Percentiles rank a stretch among this genome's conserved stretches.
These are phyloP conservation scores for Cosmia trapezina DNA, from an alignment of 2,888 invertebrate species.

Conservation along the genomic window DNA sequence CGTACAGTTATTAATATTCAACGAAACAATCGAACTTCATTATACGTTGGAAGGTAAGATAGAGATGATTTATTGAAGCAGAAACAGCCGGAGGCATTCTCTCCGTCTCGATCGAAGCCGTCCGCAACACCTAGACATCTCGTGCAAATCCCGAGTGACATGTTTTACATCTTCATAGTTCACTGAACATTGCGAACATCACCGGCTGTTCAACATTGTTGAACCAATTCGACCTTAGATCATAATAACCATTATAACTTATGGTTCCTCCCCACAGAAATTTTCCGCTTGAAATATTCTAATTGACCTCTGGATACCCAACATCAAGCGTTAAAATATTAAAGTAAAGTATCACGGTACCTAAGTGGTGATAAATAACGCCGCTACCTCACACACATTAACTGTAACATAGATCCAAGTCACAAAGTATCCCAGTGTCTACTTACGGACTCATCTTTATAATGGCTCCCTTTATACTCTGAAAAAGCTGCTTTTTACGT, in stretches of 20 bases:
- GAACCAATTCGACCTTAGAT: constrained; percentile 60
- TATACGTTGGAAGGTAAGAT: constrained; percentile 45
- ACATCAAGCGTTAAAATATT: constrained; percentile 43
- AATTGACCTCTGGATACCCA: constrained; percentile 39
- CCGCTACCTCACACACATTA: constrained; percentile 47
- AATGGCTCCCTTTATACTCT: constrained; percentile 58
- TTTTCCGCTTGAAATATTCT: constrained; percentile 41
- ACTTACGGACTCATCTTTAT: constrained; percentile 56
- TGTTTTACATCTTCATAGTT: constrained; percentile 68
- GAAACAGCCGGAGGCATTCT: constrained; percentile 59
- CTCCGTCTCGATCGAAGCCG: constrained; percentile 37
- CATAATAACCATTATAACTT: constrained; percentile 64
- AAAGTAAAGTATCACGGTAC: constrained; percentile 36
- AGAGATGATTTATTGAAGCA: constrained; percentile 60
- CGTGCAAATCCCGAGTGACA: constrained; percentile 71
- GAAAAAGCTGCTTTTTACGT: constrained; percentile 54
- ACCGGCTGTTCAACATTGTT: constrained; percentile 68
- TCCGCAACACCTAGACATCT: constrained; percentile 67
- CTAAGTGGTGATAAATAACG: constrained; percentile 47
- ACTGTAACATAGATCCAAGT: constrained; percentile 46
- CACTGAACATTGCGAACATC: constrained; percentile 56
- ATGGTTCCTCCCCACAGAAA: constrained; percentile 41
- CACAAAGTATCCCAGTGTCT: constrained; percentile 54
- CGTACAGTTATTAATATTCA: constrained; percentile 57
- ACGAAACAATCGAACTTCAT: constrained; percentile 63